A percentile compares a stretch with the other conserved stretches of the same genome.
Evolutionary conservation across 2,797 vertebrate species (phyloP).

Genomic region (Enteromius unitaeniatus): DNA sequence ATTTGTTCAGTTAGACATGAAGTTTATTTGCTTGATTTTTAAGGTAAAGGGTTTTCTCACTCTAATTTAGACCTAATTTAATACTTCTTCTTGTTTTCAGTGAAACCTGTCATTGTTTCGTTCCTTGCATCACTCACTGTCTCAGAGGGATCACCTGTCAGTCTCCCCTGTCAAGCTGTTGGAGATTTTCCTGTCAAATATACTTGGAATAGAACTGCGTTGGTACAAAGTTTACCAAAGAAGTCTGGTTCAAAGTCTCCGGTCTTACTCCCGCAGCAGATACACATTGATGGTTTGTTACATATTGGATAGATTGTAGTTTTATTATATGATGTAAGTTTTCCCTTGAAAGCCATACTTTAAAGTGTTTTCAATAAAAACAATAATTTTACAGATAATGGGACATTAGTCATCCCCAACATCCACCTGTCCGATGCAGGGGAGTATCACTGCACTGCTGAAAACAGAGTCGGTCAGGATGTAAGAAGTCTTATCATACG

Average conservation of each 20-base stretch:
- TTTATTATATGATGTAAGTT: neutral
- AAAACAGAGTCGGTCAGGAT: constrained; percentile 75
- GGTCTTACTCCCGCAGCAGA: constrained; percentile 49
- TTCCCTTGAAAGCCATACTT: neutral
- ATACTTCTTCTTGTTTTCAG: constrained; percentile 60
- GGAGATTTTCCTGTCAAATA: constrained; percentile 77
- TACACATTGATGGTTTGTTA: constrained; percentile 68
- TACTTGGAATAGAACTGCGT: constrained; percentile 70
- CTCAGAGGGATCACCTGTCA: constrained; percentile 62
- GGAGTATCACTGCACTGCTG: constrained; percentile 76
- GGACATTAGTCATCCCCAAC: constrained; percentile 72
- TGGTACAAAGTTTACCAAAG: neutral
- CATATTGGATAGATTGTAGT: neutral
- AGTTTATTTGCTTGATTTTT: neutral
- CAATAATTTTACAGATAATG: constrained; percentile 65
- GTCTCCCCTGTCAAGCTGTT: constrained; percentile 75
- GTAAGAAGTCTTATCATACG: constrained; percentile 67
- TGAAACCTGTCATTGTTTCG: constrained; percentile 76
- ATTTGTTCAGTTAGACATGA: neutral
- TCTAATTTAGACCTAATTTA: neutral
- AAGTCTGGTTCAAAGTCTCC: constrained; percentile 7
- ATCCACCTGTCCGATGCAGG: constrained; percentile 72
- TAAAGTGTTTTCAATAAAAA: neutral
- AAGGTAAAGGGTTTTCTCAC: neutral
- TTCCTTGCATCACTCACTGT: constrained; percentile 65